These are phyloP conservation scores for Myotis pilosus DNA, from an alignment of 2,797 vertebrate genomes.

Conservation along the genomic window DNA sequence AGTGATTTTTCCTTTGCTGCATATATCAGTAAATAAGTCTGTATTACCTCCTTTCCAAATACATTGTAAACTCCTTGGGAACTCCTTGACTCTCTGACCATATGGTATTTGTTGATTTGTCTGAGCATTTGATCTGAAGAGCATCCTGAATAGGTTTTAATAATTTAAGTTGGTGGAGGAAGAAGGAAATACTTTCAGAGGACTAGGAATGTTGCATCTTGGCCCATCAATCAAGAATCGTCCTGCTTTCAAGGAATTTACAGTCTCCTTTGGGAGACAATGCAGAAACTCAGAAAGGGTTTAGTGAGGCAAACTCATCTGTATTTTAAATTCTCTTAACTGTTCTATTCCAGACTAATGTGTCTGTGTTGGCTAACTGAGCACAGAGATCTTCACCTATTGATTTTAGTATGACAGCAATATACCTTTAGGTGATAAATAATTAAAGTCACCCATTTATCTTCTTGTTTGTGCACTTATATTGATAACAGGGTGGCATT, in stretches of 20 bases:
- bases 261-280: not conserved
- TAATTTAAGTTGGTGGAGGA: not conserved
- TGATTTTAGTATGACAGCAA: slow-evolving; percentile 1
- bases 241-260: slow-evolving; percentile 26
- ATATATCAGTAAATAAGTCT: slow-evolving; percentile 46
- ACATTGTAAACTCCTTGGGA: slow-evolving; percentile 22
- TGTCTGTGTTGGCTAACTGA: not conserved
- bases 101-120: not conserved
- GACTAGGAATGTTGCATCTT: not conserved
- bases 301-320: not conserved
- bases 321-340: slow-evolving; percentile 2
- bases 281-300: not conserved
- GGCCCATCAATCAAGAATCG: slow-evolving; percentile 22
- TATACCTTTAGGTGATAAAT: slow-evolving; percentile 25
- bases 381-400: not conserved
- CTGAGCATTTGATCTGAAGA: not conserved
- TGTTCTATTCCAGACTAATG: not conserved
- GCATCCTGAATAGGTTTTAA: slow-evolving; percentile 24
- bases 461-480: slow-evolving; percentile 6
- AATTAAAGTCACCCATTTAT: slow-evolving; percentile 9
- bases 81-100: not conserved
- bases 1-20: slow-evolving; percentile 32
- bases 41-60: slow-evolving; percentile 23
- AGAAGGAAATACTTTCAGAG: slow-evolving; percentile 23
- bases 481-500: slow-evolving; percentile 49